phyloP scores from a whole-genome alignment of 2,113 vertebrate genomes.

The Apaloderma vittatum region DNA sequence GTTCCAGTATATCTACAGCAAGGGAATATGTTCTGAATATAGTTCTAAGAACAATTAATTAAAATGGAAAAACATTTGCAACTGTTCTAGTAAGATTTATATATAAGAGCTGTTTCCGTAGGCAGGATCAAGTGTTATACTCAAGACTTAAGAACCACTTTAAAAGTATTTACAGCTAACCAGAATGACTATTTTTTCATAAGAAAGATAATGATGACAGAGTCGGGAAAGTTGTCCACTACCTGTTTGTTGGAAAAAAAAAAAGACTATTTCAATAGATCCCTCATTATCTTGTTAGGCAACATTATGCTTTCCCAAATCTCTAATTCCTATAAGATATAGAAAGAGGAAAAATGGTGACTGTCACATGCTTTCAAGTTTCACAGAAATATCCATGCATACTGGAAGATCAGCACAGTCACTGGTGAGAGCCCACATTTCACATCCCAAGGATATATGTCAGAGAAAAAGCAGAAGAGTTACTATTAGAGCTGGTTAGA shows the following conservation, averaged over 20 bases:
- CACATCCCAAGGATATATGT: neutral
- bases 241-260: neutral
- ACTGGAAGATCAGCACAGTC: neutral
- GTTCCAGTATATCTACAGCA: neutral
- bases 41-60: conserved; percentile 2
- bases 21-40: neutral
- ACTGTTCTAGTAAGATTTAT: neutral
- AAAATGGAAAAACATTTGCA: neutral
- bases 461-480: neutral
- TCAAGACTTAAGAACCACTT: neutral
- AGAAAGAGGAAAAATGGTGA: neutral
- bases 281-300: neutral
- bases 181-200: neutral
- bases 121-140: neutral
- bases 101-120: neutral
- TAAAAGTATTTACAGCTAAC: neutral
- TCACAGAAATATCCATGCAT: neutral
- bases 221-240: neutral
- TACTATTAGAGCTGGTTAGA: neutral
- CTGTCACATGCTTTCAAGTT: neutral
- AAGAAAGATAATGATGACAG: neutral
- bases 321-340: neutral
- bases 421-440: neutral
- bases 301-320: neutral
- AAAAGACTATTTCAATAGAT: neutral